Evolutionary conservation across 2,797 vertebrate species (phyloP).

Genomic region (Presbytis comata): DNA sequence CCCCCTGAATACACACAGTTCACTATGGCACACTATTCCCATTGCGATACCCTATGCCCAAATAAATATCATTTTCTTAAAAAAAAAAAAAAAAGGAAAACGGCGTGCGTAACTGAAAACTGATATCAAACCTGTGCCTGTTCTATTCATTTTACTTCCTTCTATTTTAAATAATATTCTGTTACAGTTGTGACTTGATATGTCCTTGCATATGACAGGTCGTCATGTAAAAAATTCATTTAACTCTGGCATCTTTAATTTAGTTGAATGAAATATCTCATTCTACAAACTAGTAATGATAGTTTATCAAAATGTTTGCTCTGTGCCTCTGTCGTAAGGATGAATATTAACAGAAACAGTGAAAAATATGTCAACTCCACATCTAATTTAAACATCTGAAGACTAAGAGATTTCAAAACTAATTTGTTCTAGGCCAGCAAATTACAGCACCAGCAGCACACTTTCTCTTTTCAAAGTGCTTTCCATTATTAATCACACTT

Average conservation of each 20-base stretch:
- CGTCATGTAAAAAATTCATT: not conserved
- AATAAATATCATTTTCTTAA: too few relatives aligned
- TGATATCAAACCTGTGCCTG: not conserved
- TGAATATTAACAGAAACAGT: not conserved
- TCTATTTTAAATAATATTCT: conserved; percentile 1
- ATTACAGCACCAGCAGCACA: not conserved
- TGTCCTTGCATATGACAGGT: not conserved
- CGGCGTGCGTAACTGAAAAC: not conserved
- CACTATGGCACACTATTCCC: too few relatives aligned
- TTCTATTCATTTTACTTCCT: not conserved
- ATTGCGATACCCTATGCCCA: too few relatives aligned
- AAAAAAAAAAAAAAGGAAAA: not conserved
- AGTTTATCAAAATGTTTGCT: conserved; percentile 36
- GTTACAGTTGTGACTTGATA: not conserved
- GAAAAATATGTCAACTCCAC: conserved; percentile 21
- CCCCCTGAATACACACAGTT: too few relatives aligned
- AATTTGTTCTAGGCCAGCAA: conserved; percentile 37
- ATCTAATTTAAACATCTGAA: conserved; percentile 42
- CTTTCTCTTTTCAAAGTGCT: conserved; percentile 15
- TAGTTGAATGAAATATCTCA: conserved; percentile 31
- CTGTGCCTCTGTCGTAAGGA: not conserved
- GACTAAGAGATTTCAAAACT: conserved; percentile 49
- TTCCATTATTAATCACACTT: conserved; percentile 35
- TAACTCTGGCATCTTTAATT: conserved; percentile 28
- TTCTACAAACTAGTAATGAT: conserved; percentile 33